Conservation (phyloP, 2,888 invertebrate genomes). For the Nowickia ferox region DNA sequence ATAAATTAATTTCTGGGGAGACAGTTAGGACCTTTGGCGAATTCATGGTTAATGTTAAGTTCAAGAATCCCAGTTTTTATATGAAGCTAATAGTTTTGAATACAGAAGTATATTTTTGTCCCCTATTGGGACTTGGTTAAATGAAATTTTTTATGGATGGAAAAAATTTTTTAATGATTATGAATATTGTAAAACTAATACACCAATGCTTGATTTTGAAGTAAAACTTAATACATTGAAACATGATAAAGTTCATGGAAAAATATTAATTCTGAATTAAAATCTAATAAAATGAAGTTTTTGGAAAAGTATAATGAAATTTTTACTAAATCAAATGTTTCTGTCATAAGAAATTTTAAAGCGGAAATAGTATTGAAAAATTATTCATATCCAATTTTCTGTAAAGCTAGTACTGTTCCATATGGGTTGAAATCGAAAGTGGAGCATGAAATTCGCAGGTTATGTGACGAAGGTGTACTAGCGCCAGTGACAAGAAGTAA, state of each 20-base stretch:
- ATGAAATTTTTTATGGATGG: conserved; percentile 53
- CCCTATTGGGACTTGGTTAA: conserved; percentile 60
- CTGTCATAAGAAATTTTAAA: too few relatives aligned
- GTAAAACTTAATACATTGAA: too few relatives aligned
- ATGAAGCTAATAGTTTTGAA: conserved; percentile 58
- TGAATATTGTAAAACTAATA: conserved; percentile 36
- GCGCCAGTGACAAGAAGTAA: too few relatives aligned
- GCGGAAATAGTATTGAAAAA: too few relatives aligned
- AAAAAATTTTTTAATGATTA: conserved; percentile 37
- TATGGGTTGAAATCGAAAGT: too few relatives aligned
- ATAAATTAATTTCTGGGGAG: conserved; percentile 53
- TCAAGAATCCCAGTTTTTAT: conserved; percentile 11
- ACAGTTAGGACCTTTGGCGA: conserved; percentile 49
- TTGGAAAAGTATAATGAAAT: conserved; percentile 44
- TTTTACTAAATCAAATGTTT: conserved; percentile 44
- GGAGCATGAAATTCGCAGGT: too few relatives aligned
- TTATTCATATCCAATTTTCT: too few relatives aligned
- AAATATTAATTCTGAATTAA: conserved; percentile 31
- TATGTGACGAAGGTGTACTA: too few relatives aligned
- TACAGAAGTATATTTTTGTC: conserved; percentile 43
- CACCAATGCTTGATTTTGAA: conserved; percentile 13
- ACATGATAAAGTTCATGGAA: not conserved
- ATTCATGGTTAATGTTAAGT: conserved; percentile 45
- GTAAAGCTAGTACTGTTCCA: too few relatives aligned
- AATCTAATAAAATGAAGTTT: conserved; percentile 47